These are phyloP conservation scores for Eupleurogrammus muticus DNA, from an alignment of 2,797 vertebrate species.

Conservation along the genomic window DNA sequence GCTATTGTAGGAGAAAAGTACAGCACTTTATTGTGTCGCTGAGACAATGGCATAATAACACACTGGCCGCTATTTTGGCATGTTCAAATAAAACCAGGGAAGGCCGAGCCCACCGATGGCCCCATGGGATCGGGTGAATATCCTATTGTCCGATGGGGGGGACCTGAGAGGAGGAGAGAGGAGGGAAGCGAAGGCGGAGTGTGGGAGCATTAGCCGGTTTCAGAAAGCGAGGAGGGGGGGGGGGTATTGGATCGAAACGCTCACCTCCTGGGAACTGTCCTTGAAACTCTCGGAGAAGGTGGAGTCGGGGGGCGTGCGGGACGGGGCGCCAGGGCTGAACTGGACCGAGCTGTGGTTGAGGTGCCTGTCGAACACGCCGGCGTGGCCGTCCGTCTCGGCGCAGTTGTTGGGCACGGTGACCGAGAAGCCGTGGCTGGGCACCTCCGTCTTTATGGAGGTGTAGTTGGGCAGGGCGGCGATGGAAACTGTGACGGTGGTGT, in stretches of 20 bases:
- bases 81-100: constrained; percentile 87
- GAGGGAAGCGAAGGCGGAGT: constrained; percentile 35
- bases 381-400: constrained; percentile 83
- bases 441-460: constrained; percentile 92
- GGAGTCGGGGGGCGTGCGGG: constrained; percentile 93
- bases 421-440: constrained; percentile 87
- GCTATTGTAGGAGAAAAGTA: constrained; percentile 87
- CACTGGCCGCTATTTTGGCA: constrained; percentile 85
- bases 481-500: constrained; percentile 95
- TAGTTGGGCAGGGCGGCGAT: constrained; percentile 92
- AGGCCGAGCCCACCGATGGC: constrained; percentile 80
- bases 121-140: constrained; percentile 82
- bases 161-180: constrained; percentile 70
- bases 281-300: constrained; percentile 96
- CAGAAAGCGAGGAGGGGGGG: too few species aligned
- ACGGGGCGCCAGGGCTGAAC: constrained; percentile 89
- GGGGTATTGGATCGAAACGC: constrained; percentile 61
- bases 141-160: constrained; percentile 77
- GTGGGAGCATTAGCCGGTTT: constrained; percentile 43
- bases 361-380: constrained; percentile 89
- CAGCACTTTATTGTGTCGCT: constrained; percentile 88
- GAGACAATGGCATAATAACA: constrained; percentile 90
- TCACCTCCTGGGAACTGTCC: constrained; percentile 94
- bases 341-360: constrained; percentile 85
- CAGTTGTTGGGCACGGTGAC: constrained; percentile 92